Conservation (phyloP, 2,888 invertebrate genomes). For the Pterobdella sp. region DNA sequence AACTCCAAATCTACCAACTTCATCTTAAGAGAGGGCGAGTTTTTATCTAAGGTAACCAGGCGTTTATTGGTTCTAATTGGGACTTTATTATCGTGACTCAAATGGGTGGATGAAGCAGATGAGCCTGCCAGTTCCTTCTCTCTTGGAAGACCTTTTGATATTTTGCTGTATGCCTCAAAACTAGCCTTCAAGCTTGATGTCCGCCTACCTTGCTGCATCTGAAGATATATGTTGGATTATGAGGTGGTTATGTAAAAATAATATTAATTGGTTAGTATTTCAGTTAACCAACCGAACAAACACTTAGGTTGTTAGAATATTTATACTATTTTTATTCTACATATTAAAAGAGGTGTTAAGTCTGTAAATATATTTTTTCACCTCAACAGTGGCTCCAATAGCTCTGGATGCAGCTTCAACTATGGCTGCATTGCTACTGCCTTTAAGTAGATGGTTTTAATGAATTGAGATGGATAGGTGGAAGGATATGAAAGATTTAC, state of each 20-base stretch:
- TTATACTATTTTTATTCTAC: too few species aligned
- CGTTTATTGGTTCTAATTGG: background rate
- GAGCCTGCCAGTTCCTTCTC: background rate
- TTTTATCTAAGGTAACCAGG: background rate
- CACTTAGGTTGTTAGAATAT: too few species aligned
- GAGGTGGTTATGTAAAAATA: too few species aligned
- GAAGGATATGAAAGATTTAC: background rate
- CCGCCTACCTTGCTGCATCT: constrained; percentile 84
- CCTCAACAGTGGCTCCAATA: constrained; percentile 81
- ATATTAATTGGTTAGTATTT: too few species aligned
- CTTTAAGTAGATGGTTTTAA: constrained; percentile 63
- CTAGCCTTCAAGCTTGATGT: constrained; percentile 89
- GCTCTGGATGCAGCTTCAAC: constrained; percentile 84
- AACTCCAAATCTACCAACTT: background rate
- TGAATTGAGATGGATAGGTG: background rate
- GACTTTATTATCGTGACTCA: background rate
- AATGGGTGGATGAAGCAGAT: background rate
- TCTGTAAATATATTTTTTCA: too few species aligned
- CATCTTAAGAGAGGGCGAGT: background rate
- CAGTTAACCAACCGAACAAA: too few species aligned
- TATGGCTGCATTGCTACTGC: constrained; percentile 71
- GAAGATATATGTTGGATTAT: too few species aligned
- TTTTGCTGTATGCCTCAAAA: constrained; percentile 66
- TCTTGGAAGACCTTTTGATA: constrained; percentile 32
- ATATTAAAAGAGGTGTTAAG: too few species aligned